Percentiles rank a stretch among this genome's conserved stretches.
Evolutionary conservation across 2,888 invertebrate genomes (phyloP).

Genomic region (Zelleria hepariella): DNA sequence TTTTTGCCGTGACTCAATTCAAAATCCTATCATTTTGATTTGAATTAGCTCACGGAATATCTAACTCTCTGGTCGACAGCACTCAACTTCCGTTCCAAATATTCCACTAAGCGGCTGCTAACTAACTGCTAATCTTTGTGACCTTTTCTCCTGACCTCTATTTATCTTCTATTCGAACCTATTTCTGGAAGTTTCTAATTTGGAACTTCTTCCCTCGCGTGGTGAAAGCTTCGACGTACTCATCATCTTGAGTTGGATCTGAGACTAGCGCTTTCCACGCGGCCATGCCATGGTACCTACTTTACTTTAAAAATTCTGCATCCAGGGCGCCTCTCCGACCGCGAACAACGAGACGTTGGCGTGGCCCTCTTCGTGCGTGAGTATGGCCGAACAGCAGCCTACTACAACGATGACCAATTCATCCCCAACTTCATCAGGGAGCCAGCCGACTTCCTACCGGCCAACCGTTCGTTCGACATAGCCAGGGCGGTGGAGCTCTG

Average conservation of each 20-base stretch:
- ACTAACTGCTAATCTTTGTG: too few species aligned
- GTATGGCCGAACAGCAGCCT: conserved; percentile 84
- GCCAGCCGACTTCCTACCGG: conserved; percentile 80
- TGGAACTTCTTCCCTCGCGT: too few species aligned
- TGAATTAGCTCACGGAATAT: too few species aligned
- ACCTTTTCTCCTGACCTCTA: too few species aligned
- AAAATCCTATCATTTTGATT: too few species aligned
- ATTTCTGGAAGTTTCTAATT: background rate
- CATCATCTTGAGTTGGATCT: too few species aligned
- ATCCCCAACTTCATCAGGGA: conserved; percentile 79
- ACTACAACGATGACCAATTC: conserved; percentile 84
- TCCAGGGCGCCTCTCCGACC: conserved; percentile 85
- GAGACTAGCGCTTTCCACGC: background rate
- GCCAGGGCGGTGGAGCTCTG: conserved; percentile 79
- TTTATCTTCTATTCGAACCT: background rate
- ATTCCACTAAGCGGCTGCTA: too few species aligned
- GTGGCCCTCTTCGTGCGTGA: conserved; percentile 84
- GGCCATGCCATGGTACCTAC: background rate
- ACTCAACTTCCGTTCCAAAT: too few species aligned
- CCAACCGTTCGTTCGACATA: conserved; percentile 77
- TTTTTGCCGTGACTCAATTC: too few species aligned
- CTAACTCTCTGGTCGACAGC: too few species aligned
- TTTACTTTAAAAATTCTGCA: background rate
- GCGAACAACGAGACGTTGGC: conserved; percentile 79
- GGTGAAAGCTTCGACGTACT: too few species aligned